Base-by-base conservation (phyloP, 2,113 vertebrate species). In the Neogale vison region DNA sequence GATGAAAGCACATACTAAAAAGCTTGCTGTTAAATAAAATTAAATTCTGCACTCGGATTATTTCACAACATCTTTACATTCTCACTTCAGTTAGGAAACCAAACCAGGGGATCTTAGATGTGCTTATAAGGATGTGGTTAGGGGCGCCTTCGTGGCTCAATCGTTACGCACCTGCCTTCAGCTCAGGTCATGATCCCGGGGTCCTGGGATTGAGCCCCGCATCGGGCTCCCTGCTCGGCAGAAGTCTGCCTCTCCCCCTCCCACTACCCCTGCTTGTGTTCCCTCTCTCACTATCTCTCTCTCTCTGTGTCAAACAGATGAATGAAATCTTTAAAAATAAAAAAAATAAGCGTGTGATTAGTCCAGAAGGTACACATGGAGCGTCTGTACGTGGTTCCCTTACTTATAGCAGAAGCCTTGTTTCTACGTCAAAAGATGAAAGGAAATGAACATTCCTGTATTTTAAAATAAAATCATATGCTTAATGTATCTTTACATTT, bases 1-100 rank as follows among this genome's bases (percentile, higher is more conserved):
- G 23, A 88, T 80, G 95, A 85, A 97, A 85, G 50, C n/a, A 39
- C 45, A 13, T 92, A 36, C 82, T 82, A 55, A 94, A 77, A 90
- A 86, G 82, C 93, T 92, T 83, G 3, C 72, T 55, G 39, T 87
- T 88, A 34, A 76, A 74, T 81, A 86, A 61, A 81, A 81, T 86
- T 85, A 31, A 91, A 34, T 74, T 71, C 61, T 61, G 31, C 36
- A 36, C 59, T 94, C 76, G 23, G 26, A 50, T 87, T 72, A 84
- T 86, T 92, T 94, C 90, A 77, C 21, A 55, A 45, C 50, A 42
- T 50, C 90, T 79, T 87, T 76, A 31, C 29, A 11, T 36, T 79
- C 84, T 87, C 24, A 26, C 36, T 65, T 85, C 80, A 55, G 11
- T 10, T 87, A 77, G 63, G 63, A 93, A 87, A 59, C 23, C 52